A percentile compares a stretch with the other conserved stretches of the same genome.
These are phyloP conservation scores for Caradrina clavipalpis DNA, from an alignment of 2,888 invertebrate species.

Conservation along the genomic window DNA sequence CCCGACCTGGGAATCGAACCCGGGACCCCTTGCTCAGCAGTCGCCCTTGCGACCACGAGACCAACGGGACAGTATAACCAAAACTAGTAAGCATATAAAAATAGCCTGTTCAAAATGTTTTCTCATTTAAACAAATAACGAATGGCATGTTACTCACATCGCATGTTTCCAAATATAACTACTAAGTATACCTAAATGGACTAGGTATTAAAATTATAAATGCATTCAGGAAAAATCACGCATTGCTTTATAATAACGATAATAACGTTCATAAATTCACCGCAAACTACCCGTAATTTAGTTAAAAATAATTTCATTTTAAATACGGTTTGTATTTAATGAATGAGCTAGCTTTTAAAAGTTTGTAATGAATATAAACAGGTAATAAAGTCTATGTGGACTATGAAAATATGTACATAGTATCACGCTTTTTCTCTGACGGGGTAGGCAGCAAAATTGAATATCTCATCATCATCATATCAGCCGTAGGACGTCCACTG, in stretches of 20 bases:
- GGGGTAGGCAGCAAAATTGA: neutral
- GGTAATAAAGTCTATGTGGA: neutral
- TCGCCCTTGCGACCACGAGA: too few relatives aligned
- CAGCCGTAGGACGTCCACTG: too few relatives aligned
- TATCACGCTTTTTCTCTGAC: neutral
- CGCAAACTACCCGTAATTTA: constrained; percentile 23
- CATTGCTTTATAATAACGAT: constrained; percentile 25
- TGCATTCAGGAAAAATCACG: constrained; percentile 40
- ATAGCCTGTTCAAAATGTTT: too few relatives aligned
- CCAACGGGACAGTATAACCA: too few relatives aligned
- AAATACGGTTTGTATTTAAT: constrained; percentile 20
- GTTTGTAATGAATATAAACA: constrained; percentile 4
- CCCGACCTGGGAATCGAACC: too few relatives aligned
- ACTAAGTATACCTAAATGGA: neutral
- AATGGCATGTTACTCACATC: constrained; percentile 18
- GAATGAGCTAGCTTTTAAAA: neutral
- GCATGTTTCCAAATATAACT: constrained; percentile 35
- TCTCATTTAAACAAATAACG: constrained; percentile 6
- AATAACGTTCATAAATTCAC: constrained; percentile 38
- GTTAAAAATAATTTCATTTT: constrained; percentile 32
- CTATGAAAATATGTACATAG: neutral
- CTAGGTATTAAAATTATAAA: constrained; percentile 38
- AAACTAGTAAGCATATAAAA: too few relatives aligned
- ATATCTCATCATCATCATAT: too few relatives aligned
- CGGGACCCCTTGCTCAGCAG: too few relatives aligned